Evolutionary conservation across 2,888 invertebrate species (phyloP).

Genomic region (Noctua janthina): DNA sequence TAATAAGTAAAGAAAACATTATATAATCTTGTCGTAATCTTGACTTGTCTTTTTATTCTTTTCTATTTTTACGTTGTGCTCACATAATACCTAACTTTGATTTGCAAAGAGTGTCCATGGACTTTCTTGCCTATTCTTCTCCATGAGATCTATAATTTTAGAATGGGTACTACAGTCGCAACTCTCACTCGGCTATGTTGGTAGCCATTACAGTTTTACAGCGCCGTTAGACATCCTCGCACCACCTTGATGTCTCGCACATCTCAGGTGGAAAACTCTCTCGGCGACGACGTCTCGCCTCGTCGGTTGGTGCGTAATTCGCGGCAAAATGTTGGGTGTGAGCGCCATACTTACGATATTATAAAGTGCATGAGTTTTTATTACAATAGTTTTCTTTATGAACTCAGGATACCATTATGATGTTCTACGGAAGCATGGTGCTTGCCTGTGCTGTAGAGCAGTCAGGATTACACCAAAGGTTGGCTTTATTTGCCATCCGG

Average conservation of each 20-base stretch:
- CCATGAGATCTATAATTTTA: no score
- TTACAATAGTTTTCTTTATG: background rate
- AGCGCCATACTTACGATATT: background rate
- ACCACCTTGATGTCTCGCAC: background rate
- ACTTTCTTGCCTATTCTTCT: no score
- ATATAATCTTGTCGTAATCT: no score
- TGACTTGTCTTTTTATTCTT: no score
- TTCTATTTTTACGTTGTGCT: no score
- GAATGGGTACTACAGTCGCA: no score
- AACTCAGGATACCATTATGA: conserved; percentile 73
- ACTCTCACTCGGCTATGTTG: background rate
- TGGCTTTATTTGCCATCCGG: conserved; percentile 81
- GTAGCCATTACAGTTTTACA: background rate
- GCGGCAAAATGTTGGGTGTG: background rate
- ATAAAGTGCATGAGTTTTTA: background rate
- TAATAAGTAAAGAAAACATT: no score
- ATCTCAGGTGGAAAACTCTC: background rate
- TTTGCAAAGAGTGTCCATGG: no score
- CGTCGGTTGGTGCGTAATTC: background rate
- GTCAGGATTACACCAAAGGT: conserved; percentile 82
- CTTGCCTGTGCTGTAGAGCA: conserved; percentile 84
- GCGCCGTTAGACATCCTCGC: background rate
- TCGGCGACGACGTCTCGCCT: background rate
- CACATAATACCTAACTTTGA: no score
- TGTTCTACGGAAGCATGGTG: conserved; percentile 83